A percentile compares a stretch with the other conserved stretches of the same genome.
Conservation (phyloP, 2,888 invertebrate species). For the Acrobasis suavella region DNA sequence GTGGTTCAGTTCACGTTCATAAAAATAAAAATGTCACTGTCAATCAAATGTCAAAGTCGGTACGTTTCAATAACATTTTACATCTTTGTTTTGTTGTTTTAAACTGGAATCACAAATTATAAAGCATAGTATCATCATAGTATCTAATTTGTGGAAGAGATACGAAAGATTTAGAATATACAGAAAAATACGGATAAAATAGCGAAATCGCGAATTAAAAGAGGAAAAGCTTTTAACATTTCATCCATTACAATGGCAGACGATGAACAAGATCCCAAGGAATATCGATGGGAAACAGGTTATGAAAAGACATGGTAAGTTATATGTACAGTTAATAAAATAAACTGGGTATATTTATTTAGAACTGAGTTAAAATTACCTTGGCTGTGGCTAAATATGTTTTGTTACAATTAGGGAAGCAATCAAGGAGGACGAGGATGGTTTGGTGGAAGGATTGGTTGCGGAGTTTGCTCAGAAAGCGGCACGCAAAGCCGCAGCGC, state of each 20-base stretch:
- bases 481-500: conserved; percentile 88
- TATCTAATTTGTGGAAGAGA: too few species aligned
- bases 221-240: not conserved
- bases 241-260: conserved; percentile 83
- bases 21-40: too few species aligned
- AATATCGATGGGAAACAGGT: conserved; percentile 97
- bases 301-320: conserved; percentile 96
- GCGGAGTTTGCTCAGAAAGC: conserved; percentile 96
- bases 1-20: too few species aligned
- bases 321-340: not conserved
- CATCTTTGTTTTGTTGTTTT: too few species aligned
- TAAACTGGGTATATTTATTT: not conserved
- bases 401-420: conserved; percentile 87
- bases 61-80: too few species aligned
- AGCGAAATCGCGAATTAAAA: too few species aligned
- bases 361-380: not conserved
- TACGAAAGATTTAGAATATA: too few species aligned
- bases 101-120: too few species aligned
- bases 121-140: too few species aligned
- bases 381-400: conserved; percentile 4
- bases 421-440: conserved; percentile 97
- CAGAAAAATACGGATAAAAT: too few species aligned
- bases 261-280: conserved; percentile 92
- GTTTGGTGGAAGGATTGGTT: conserved; percentile 93
- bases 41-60: too few species aligned